Base-by-base conservation (phyloP, 2,888 invertebrate species). In the Anodontia alba region DNA sequence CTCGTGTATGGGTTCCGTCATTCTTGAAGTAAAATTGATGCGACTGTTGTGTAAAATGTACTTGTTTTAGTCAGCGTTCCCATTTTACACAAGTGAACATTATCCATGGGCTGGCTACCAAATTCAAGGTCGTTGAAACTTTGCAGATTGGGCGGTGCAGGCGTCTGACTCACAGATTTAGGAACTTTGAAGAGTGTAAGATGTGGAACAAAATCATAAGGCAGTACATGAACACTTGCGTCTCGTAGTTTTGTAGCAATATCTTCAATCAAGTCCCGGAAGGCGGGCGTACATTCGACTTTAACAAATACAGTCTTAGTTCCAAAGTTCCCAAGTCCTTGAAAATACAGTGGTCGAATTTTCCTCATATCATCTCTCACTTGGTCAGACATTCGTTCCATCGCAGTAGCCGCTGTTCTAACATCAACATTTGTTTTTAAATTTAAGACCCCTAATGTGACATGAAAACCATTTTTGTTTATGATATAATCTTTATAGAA, bases 111-210 rank as follows among this genome's bases (percentile, higher is more conserved):
- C 80, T 94, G 93, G 17, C 73, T 74, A 0, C 95, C 95, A 81
- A 95, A 93, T 7, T 90, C 69, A 42, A 83, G 82, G 29, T 92
- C 89, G n/a, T 86, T 76, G 73, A 90, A 90, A 23, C 85, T 78
- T 10, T 85, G 81, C 71, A 93, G 94, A 10, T 93, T 70, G 71
- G 84, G 73, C 0, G 92, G 89, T 51, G 92, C 89, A 26, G 93
- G 86, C 10, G 31, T 89, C 90, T 57, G 90, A 92, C 1, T 90
- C 15, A 42, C 8, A 7, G 7, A 7, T 15, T 42, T 42, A 87
- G 91, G 90, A 0, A 94, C 87, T 72, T 95, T 95, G 83, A 95
- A 88, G n/a, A 95, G 75, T 8, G 95, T 95, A 88, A 95, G 90
- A 87, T 95, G 95, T 5, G 95, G 95, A 7, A 10, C 15, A 15